A percentile compares a stretch with the other conserved stretches of the same genome.
Evolutionary conservation across 2,797 vertebrate genomes (phyloP).

Genomic region (Coregonus ussuriensis): DNA sequence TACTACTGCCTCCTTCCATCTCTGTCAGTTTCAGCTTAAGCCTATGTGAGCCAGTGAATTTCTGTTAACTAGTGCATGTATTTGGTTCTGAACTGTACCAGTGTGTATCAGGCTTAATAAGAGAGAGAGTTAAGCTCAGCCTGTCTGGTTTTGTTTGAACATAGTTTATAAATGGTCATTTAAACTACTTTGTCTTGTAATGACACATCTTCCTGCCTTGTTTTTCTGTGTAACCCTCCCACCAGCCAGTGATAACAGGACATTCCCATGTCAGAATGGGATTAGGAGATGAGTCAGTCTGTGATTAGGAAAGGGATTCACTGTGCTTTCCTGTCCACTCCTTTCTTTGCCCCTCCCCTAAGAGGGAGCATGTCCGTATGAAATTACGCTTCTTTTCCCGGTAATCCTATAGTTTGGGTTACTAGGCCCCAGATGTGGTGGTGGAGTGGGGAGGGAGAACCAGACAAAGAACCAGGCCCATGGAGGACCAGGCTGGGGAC

Average conservation of each 20-base stretch:
- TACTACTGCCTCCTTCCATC: conserved; percentile 4
- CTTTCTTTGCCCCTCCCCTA: neutral
- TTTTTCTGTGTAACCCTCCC: neutral
- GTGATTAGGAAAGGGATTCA: conserved; percentile 27
- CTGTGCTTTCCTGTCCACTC: neutral
- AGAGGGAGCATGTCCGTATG: conserved; percentile 17
- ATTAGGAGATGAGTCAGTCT: conserved; percentile 37
- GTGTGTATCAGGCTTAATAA: neutral
- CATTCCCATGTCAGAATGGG: conserved; percentile 37
- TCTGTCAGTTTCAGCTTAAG: conserved; percentile 4
- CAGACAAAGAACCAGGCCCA: neutral
- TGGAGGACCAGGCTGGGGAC: conserved; percentile 5
- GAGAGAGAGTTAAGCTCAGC: neutral
- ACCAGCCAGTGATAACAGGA: conserved; percentile 26
- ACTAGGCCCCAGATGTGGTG: conserved; percentile 33
- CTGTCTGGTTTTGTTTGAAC: conserved; percentile 3
- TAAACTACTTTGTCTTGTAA: conserved; percentile 13
- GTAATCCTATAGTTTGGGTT: conserved; percentile 49
- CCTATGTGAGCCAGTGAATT: neutral
- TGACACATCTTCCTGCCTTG: conserved; percentile 6
- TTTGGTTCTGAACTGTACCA: neutral
- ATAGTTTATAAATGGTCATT: conserved; percentile 1
- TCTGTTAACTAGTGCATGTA: neutral
- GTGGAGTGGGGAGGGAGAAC: neutral
- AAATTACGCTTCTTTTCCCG: conserved; percentile 13